These are phyloP conservation scores for Catamblyrhynchus diadema DNA, from an alignment of 2,797 vertebrate genomes.

Conservation along the genomic window DNA sequence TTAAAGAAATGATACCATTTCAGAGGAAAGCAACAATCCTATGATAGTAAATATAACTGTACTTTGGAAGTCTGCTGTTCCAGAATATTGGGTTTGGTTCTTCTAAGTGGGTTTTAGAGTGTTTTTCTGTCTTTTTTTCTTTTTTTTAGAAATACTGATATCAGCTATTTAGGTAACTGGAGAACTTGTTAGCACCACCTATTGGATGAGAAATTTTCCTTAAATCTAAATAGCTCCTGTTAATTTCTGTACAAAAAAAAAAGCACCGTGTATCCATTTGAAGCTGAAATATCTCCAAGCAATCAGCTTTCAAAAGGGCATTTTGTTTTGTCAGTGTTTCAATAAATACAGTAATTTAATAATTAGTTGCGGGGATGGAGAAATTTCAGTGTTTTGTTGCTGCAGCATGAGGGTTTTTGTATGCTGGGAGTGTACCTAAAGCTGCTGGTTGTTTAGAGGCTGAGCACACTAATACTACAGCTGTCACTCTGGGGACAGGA, in stretches of 20 bases:
- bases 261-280: not conserved
- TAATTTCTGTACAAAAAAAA: not conserved
- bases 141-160: not conserved
- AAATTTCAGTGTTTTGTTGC: not conserved
- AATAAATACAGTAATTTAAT: slow-evolving; percentile 26
- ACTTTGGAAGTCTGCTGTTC: not conserved
- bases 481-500: not conserved
- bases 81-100: not conserved
- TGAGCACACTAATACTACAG: not conserved
- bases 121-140: not conserved
- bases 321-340: not conserved
- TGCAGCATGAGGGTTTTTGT: not conserved
- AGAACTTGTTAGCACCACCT: slow-evolving; percentile 35
- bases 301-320: not conserved
- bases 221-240: not conserved
- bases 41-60: not conserved
- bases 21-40: not conserved
- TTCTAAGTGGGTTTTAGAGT: not conserved
- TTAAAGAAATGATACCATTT: fast-evolving
- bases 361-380: not conserved
- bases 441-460: not conserved
- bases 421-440: not conserved
- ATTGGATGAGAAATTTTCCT: not conserved
- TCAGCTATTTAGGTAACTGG: not conserved
- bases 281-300: slow-evolving; percentile 12